Conservation (phyloP, 2,113 vertebrate genomes). For the Corythoichthys haematopterus region DNA sequence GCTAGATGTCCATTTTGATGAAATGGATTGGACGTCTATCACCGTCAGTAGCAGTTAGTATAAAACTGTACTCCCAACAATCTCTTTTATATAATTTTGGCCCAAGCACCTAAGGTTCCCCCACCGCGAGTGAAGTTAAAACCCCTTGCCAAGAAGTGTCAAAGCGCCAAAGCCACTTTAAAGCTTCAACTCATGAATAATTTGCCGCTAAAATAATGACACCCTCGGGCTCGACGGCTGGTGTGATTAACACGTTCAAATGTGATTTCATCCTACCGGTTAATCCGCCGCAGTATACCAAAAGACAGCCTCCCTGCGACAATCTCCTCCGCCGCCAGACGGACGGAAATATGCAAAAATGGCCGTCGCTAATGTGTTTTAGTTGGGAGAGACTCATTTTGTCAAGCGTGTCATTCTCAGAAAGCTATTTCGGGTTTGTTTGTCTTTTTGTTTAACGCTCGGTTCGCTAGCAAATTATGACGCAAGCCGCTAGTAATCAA, state of each 20-base stretch:
- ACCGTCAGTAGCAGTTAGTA: too few relatives aligned
- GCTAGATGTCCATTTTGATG: too few relatives aligned
- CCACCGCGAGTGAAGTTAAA: constrained; percentile 4
- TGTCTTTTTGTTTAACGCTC: too few relatives aligned
- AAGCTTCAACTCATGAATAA: constrained; percentile 45
- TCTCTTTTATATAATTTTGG: not conserved
- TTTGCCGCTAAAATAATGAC: constrained; percentile 45
- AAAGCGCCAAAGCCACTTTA: constrained; percentile 24
- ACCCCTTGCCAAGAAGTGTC: constrained; percentile 24
- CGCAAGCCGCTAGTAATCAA: too few relatives aligned
- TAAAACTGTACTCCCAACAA: too few relatives aligned
- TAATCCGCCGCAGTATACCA: not conserved
- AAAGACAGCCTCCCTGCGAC: constrained; percentile 19
- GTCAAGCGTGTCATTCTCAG: not conserved
- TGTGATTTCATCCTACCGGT: not conserved
- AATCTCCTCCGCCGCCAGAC: not conserved
- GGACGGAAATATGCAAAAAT: not conserved
- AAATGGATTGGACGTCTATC: too few relatives aligned
- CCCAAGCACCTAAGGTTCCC: not conserved
- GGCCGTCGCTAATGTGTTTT: not conserved
- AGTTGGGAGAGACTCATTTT: not conserved
- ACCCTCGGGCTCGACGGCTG: constrained; percentile 21
- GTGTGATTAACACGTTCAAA: constrained; percentile 14
- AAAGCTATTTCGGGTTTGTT: not conserved
- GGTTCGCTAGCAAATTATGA: too few relatives aligned